phyloP scores from a whole-genome alignment of 2,797 vertebrate genomes.

The Mormyrops boulengeri region DNA sequence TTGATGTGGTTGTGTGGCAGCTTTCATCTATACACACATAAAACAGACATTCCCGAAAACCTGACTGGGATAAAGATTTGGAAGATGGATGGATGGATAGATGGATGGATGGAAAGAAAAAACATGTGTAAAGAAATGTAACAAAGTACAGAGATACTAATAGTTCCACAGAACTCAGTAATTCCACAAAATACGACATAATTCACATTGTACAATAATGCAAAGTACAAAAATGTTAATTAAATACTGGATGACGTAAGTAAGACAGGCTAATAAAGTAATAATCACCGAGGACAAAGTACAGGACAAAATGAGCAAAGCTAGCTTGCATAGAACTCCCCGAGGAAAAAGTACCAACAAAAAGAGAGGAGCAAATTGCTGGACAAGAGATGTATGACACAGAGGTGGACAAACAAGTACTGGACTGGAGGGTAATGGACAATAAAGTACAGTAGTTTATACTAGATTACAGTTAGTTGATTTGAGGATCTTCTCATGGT shows the following conservation, averaged over 20 bases:
- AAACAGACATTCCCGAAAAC: not conserved
- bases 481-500: not conserved
- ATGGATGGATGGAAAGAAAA: not conserved
- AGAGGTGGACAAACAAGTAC: not conserved
- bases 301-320: not conserved
- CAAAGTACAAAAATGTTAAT: not conserved
- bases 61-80: not conserved
- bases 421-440: not conserved
- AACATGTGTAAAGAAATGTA: not conserved
- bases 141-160: not conserved
- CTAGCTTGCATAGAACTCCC: not conserved
- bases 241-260: not conserved
- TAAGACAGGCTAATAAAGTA: not conserved
- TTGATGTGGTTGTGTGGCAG: not conserved
- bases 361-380: not conserved
- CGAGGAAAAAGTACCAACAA: not conserved
- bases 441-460: not conserved
- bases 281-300: not conserved
- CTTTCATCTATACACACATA: not conserved
- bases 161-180: not conserved
- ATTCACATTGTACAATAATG: not conserved
- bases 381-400: not conserved
- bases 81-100: not conserved
- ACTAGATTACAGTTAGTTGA: not conserved
- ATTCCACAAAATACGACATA: not conserved